phyloP scores from a whole-genome alignment of 2,888 invertebrate genomes.

The Caenorhabditis zanzibari region DNA sequence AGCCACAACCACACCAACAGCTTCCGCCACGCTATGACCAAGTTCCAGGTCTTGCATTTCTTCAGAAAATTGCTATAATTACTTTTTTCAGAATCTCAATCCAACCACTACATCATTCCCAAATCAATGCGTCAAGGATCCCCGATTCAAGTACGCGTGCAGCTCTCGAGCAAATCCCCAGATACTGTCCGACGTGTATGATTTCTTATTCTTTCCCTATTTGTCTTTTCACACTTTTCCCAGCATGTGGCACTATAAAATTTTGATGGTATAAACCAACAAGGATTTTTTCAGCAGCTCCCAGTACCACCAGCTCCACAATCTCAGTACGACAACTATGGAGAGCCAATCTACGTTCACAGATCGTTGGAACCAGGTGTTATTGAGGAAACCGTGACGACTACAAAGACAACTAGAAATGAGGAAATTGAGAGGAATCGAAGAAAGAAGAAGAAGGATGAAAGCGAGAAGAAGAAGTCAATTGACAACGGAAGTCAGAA shows the following conservation, averaged over 20 bases:
- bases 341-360: slow-evolving; percentile 47
- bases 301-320: slow-evolving; percentile 9
- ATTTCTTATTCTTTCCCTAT: slow-evolving; percentile 20
- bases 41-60: slow-evolving; percentile 38
- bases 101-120: slow-evolving; percentile 66
- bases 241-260: neutral
- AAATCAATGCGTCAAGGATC: slow-evolving; percentile 60
- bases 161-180: slow-evolving; percentile 60
- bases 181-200: slow-evolving; percentile 64
- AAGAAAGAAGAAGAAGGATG: slow-evolving; percentile 58
- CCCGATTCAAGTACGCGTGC: slow-evolving; percentile 67
- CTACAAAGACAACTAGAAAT: slow-evolving; percentile 62
- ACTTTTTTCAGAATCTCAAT: slow-evolving; percentile 45
- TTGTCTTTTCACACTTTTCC: slow-evolving; percentile 18
- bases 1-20: slow-evolving; percentile 12
- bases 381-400: slow-evolving; percentile 65
- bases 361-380: slow-evolving; percentile 33
- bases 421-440: slow-evolving; percentile 63
- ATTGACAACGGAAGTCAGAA: slow-evolving; percentile 15
- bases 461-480: slow-evolving; percentile 26
- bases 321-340: slow-evolving; percentile 54
- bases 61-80: neutral
- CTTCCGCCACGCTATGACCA: slow-evolving; percentile 53
- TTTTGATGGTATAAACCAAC: neutral
- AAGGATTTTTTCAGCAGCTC: neutral